These are phyloP conservation scores for Cheilosia impressa DNA, from an alignment of 2,888 invertebrate genomes.

Conservation along the genomic window DNA sequence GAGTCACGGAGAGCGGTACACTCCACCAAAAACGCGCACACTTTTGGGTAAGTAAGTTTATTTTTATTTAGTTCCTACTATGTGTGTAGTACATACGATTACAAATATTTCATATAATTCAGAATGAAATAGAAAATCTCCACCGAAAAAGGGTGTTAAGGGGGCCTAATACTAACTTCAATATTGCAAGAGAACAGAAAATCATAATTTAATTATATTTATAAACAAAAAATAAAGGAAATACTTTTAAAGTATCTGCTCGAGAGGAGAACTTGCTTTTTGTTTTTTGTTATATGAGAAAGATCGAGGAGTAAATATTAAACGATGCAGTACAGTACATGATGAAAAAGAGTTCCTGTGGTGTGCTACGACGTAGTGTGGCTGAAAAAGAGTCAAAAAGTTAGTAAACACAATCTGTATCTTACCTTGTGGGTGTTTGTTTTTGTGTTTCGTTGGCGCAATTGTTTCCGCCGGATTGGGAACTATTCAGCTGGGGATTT, in stretches of 20 bases:
- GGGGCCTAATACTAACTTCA: constrained; percentile 65
- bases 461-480: neutral
- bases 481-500: neutral
- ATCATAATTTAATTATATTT: constrained; percentile 57
- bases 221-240: constrained; percentile 24
- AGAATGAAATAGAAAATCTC: constrained; percentile 45
- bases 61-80: constrained; percentile 34
- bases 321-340: constrained; percentile 44
- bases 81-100: constrained; percentile 54
- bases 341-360: constrained; percentile 35
- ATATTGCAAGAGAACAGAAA: constrained; percentile 60
- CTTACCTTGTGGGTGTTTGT: constrained; percentile 58
- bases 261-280: constrained; percentile 26
- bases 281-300: constrained; percentile 3
- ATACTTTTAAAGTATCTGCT: constrained; percentile 61
- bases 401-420: constrained; percentile 65
- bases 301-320: constrained; percentile 11
- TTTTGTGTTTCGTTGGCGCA: constrained; percentile 4
- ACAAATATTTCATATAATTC: constrained; percentile 61
- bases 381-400: constrained; percentile 71
- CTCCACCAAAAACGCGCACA: constrained; percentile 37
- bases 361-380: constrained; percentile 19
- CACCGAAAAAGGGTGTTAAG: neutral
- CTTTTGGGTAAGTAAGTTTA: constrained; percentile 40
- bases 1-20: no score